phyloP scores from a whole-genome alignment of 1,140 invertebrate genomes.

The Neodiprion virginianus region DNA sequence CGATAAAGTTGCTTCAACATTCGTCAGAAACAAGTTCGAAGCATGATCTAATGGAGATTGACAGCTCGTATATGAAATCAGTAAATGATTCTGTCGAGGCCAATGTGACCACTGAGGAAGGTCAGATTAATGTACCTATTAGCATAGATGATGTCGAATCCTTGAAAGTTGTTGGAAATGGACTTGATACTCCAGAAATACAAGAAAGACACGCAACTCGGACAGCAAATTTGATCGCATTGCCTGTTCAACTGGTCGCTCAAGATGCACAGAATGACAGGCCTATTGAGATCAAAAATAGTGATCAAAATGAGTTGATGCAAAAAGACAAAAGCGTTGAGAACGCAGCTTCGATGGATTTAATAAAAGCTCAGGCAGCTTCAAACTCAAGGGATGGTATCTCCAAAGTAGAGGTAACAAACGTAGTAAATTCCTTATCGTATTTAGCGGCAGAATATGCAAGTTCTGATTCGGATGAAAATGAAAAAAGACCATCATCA shows the following conservation, averaged over 20 bases:
- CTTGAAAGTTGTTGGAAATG: not conserved
- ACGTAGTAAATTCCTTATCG: not conserved
- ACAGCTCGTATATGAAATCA: not conserved
- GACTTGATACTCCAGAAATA: too few relatives aligned
- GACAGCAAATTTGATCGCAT: too few relatives aligned
- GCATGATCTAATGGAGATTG: not conserved
- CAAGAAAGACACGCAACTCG: too few relatives aligned
- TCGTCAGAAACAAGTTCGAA: not conserved
- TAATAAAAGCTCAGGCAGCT: not conserved
- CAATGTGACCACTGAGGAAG: not conserved
- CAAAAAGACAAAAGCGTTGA: too few relatives aligned
- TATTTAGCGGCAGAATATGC: slow-evolving; percentile 29
- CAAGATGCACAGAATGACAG: too few relatives aligned
- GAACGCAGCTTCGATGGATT: too few relatives aligned
- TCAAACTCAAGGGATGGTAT: not conserved
- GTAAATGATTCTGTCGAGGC: not conserved
- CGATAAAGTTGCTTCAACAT: not conserved
- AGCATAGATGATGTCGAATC: not conserved
- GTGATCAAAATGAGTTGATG: too few relatives aligned
- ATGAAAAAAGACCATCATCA: slow-evolving; percentile 18
- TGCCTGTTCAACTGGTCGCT: too few relatives aligned
- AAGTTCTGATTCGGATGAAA: slow-evolving; percentile 30
- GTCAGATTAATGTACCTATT: not conserved
- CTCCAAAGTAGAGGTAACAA: not conserved
- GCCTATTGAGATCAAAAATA: too few relatives aligned